Evolutionary conservation across 2,797 vertebrate species (phyloP).

Genomic region (Eremophila alpestris): DNA sequence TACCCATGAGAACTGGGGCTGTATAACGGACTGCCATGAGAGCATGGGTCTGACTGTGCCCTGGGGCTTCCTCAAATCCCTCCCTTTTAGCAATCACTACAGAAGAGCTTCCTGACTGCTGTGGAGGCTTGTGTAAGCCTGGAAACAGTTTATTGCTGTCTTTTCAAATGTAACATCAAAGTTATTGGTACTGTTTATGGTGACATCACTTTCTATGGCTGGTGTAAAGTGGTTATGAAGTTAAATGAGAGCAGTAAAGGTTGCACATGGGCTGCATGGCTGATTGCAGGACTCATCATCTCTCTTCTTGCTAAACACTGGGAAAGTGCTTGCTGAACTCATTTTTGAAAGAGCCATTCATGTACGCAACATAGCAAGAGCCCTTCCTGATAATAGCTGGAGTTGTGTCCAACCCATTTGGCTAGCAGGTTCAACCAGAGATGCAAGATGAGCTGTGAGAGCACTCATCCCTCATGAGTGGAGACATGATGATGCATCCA

Average conservation of each 20-base stretch:
- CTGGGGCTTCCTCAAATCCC: not conserved
- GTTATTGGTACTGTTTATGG: conserved; percentile 62
- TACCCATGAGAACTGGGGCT: not conserved
- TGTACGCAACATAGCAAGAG: not conserved
- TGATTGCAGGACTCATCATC: conserved; percentile 30
- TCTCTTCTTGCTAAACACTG: not conserved
- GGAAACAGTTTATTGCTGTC: conserved; percentile 29
- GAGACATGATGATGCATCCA: not conserved
- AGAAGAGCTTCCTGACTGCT: not conserved
- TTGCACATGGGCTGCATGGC: conserved; percentile 53
- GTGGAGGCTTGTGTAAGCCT: not conserved
- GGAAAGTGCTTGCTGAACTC: not conserved
- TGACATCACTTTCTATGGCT: conserved; percentile 69
- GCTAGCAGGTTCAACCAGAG: not conserved
- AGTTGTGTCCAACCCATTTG: rapidly evolving
- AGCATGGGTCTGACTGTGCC: not conserved
- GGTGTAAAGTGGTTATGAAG: conserved; percentile 64
- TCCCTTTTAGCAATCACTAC: not conserved
- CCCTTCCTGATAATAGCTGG: not conserved
- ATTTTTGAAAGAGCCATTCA: not conserved
- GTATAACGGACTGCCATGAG: not conserved
- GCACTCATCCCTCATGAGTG: not conserved
- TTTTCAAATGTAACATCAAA: conserved; percentile 54
- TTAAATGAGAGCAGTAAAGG: conserved; percentile 66
- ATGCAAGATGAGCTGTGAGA: not conserved